These are phyloP conservation scores for Hippocampus guttulatus DNA, from an alignment of 2,113 vertebrate genomes.

Conservation along the genomic window DNA sequence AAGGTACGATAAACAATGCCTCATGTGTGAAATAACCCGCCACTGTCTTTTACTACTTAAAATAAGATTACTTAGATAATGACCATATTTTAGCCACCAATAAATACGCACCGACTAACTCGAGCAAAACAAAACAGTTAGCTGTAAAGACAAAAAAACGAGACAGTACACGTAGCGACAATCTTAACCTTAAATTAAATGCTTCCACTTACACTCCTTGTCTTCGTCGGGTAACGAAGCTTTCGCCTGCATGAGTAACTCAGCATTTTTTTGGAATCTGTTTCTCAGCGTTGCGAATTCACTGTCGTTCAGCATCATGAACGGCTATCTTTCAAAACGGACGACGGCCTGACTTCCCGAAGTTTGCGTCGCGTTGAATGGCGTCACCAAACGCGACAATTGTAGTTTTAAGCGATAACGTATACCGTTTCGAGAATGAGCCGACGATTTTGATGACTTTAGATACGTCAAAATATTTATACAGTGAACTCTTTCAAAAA, in stretches of 20 bases:
- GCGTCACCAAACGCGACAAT: slow-evolving; percentile 33
- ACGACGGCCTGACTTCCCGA: slow-evolving; percentile 32
- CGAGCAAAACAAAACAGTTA: not conserved
- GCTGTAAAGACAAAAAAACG: not conserved
- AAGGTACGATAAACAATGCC: no score
- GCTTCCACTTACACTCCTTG: slow-evolving; percentile 65
- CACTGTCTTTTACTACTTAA: not conserved
- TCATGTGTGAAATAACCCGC: not conserved
- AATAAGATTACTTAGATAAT: not conserved
- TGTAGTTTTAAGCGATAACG: slow-evolving; percentile 32
- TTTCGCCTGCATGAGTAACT: slow-evolving; percentile 57
- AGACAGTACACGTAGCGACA: not conserved
- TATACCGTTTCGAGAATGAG: not conserved
- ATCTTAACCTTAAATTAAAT: not conserved
- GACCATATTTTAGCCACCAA: not conserved
- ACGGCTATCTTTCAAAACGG: not conserved
- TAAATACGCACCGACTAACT: not conserved
- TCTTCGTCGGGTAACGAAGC: slow-evolving; percentile 37
- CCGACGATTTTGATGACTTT: not conserved
- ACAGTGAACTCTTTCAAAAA: not conserved
- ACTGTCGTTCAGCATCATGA: slow-evolving; percentile 50
- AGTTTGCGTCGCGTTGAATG: slow-evolving; percentile 32
- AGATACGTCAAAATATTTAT: not conserved
- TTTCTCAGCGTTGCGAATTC: slow-evolving; percentile 67
- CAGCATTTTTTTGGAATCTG: slow-evolving; percentile 69